Percentiles rank a stretch among this genome's conserved stretches.
Evolutionary conservation across 1,140 invertebrate genomes (phyloP).

Genomic region (Drosophila bipectinata): DNA sequence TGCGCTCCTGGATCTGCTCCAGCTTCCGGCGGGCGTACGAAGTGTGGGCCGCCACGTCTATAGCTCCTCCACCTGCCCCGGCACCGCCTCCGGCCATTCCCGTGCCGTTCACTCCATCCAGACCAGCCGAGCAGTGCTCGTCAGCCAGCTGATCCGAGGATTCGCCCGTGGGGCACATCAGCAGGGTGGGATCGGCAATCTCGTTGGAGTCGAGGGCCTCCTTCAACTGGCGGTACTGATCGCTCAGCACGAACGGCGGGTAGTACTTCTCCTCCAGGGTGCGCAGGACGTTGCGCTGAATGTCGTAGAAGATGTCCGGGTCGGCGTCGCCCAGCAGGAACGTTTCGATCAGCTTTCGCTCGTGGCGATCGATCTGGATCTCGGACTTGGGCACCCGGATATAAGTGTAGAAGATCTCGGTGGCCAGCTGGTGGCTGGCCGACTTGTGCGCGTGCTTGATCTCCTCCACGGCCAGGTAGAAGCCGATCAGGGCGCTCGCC

Average conservation of each 20-base stretch:
- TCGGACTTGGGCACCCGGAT: slow-evolving; percentile 91
- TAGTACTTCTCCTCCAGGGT: slow-evolving; percentile 94
- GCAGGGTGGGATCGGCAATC: slow-evolving; percentile 83
- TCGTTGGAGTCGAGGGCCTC: slow-evolving; percentile 89
- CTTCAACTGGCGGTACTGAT: slow-evolving; percentile 91
- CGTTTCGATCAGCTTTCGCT: slow-evolving; percentile 92
- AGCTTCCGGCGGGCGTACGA: slow-evolving; percentile 92
- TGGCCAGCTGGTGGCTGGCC: slow-evolving; percentile 93
- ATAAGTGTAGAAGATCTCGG: slow-evolving; percentile 95
- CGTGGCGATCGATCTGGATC: slow-evolving; percentile 86
- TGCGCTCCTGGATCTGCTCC: slow-evolving; percentile 91
- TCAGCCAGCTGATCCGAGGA: slow-evolving; percentile 67
- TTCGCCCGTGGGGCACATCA: slow-evolving; percentile 50
- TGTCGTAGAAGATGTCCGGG: slow-evolving; percentile 94
- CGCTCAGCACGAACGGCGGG: slow-evolving; percentile 93
- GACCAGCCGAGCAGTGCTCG: slow-evolving; percentile 60
- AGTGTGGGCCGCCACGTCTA: slow-evolving; percentile 91
- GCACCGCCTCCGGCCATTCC: not conserved
- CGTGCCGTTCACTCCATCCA: not conserved
- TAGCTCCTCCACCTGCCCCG: slow-evolving; percentile 34
- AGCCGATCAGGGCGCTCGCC: slow-evolving; percentile 91
- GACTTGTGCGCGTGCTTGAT: slow-evolving; percentile 89
- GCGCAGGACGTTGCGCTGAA: slow-evolving; percentile 91
- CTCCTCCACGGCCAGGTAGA: slow-evolving; percentile 95
- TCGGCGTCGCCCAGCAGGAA: slow-evolving; percentile 93